Conservation (phyloP, 1,140 invertebrate genomes). For the Papilio glaucus region DNA sequence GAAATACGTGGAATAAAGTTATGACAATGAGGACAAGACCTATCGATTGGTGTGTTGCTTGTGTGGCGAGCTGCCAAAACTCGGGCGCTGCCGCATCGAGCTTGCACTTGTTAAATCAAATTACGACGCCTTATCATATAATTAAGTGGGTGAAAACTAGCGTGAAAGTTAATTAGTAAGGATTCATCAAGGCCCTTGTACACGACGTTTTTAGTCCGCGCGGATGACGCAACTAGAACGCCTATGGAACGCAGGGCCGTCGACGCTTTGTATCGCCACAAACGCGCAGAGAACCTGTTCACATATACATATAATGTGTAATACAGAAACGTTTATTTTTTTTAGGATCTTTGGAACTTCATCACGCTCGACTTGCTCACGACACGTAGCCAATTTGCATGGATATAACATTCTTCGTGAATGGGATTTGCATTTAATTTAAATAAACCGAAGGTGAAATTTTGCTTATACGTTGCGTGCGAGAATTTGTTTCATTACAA, state of each 20-base stretch:
- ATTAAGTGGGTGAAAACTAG: background rate
- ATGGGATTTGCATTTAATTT: conserved; percentile 40
- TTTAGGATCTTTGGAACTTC: conserved; percentile 31
- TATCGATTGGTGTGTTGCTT: conserved; percentile 34
- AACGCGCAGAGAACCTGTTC: too few species aligned
- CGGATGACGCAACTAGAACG: too few species aligned
- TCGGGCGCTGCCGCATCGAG: conserved; percentile 9
- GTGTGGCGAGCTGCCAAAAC: conserved; percentile 30
- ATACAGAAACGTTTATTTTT: conserved; percentile 16
- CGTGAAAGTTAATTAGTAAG: background rate
- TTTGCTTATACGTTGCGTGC: conserved; percentile 31
- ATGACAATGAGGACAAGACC: conserved; percentile 27
- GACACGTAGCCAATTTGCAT: conserved; percentile 44
- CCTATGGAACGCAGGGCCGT: too few species aligned
- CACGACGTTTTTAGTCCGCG: too few species aligned
- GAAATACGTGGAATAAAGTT: conserved; percentile 18
- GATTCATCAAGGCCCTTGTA: background rate
- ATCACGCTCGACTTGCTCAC: conserved; percentile 38
- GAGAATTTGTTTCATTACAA: conserved; percentile 35
- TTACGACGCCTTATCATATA: conserved; percentile 23
- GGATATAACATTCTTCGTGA: conserved; percentile 40
- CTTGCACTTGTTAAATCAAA: conserved; percentile 35
- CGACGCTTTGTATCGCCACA: too few species aligned
- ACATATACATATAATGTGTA: background rate
- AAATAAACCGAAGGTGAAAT: conserved; percentile 37